These are phyloP conservation scores for Zaprionus bogoriensis DNA, from an alignment of 2,888 invertebrate genomes.

Conservation along the genomic window DNA sequence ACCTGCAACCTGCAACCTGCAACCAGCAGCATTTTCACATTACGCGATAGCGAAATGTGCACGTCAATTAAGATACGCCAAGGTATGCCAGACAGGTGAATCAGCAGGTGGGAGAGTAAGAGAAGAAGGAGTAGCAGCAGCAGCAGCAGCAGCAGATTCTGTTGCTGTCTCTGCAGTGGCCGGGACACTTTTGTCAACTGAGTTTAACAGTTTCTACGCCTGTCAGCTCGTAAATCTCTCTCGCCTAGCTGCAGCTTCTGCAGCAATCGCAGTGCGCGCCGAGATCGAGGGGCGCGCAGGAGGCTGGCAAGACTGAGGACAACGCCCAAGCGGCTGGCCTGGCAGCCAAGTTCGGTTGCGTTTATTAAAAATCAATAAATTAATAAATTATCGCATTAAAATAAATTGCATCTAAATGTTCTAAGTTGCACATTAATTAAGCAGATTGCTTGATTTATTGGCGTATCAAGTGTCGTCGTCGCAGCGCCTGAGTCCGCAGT, in stretches of 20 bases:
- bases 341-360: slow-evolving; percentile 29
- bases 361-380: slow-evolving; percentile 83
- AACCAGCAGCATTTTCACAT: slow-evolving; percentile 70
- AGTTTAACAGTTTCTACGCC: slow-evolving; percentile 77
- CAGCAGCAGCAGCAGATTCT: background rate
- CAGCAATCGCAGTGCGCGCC: background rate
- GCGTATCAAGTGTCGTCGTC: slow-evolving; percentile 81
- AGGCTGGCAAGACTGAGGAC: background rate
- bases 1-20: slow-evolving; percentile 12
- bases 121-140: too few species aligned
- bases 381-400: slow-evolving; percentile 83
- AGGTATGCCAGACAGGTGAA: slow-evolving; percentile 75
- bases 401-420: slow-evolving; percentile 83
- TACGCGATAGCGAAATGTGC: slow-evolving; percentile 79
- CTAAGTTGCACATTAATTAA: slow-evolving; percentile 83
- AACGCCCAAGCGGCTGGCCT: slow-evolving; percentile 45
- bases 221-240: slow-evolving; percentile 76
- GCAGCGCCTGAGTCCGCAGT: slow-evolving; percentile 3
- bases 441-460: slow-evolving; percentile 83
- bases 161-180: slow-evolving; percentile 48
- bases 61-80: slow-evolving; percentile 77
- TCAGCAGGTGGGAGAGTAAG: slow-evolving; percentile 54
- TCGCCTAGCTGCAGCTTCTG: background rate
- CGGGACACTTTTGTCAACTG: slow-evolving; percentile 73
- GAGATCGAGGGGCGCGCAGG: background rate